Conservation (phyloP, 1,140 invertebrate species). For the Nephotettix cincticeps region DNA sequence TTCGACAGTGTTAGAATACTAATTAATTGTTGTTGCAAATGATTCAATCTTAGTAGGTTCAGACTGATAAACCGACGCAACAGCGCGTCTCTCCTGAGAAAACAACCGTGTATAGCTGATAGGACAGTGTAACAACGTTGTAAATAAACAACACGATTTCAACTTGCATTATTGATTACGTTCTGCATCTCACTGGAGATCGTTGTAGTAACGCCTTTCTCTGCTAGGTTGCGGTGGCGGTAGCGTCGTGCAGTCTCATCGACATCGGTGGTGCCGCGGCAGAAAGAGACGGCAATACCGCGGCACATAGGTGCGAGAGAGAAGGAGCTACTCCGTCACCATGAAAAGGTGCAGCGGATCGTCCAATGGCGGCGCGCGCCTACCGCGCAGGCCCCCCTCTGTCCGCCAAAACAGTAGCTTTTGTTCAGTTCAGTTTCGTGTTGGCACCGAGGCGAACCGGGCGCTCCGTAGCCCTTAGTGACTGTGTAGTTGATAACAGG, state of each 20-base stretch:
- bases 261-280: neutral
- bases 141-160: too few relatives aligned
- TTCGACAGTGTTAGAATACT: too few relatives aligned
- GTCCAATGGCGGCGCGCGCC: neutral
- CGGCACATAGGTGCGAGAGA: constrained; percentile 5
- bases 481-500: neutral
- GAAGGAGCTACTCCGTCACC: constrained; percentile 3
- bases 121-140: too few relatives aligned
- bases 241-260: neutral
- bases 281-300: neutral
- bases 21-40: too few relatives aligned
- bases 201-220: constrained; percentile 30
- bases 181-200: too few relatives aligned
- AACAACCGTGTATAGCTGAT: too few relatives aligned
- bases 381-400: constrained; percentile 7
- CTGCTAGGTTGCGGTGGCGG: neutral
- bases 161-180: too few relatives aligned
- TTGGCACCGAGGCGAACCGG: neutral
- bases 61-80: too few relatives aligned
- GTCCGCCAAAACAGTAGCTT: constrained; percentile 22
- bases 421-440: constrained; percentile 25
- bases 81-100: constrained; percentile 21
- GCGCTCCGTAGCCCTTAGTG: neutral
- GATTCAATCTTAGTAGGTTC: too few relatives aligned
- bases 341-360: constrained; percentile 9